Percentiles rank a stretch among this genome's conserved stretches.
phyloP scores from a whole-genome alignment of 2,888 invertebrate genomes.

The Hemaris fuciformis region DNA sequence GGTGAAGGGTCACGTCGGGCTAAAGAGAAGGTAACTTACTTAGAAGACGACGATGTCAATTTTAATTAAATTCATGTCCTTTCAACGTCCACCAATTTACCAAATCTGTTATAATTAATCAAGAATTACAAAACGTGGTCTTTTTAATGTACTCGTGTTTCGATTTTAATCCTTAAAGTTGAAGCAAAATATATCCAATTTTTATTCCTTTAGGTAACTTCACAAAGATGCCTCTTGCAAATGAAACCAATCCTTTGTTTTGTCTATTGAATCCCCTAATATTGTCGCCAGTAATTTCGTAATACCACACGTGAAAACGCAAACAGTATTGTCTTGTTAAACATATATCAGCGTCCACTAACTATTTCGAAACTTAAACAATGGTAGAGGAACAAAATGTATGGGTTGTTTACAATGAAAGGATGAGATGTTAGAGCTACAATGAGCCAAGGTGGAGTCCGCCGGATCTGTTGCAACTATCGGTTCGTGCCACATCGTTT shows the following conservation, averaged over 20 bases:
- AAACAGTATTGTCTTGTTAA: conserved; percentile 10
- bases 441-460: conserved; percentile 42
- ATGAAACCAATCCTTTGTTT: neutral
- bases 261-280: conserved; percentile 5
- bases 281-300: neutral
- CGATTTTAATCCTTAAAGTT: too few species aligned
- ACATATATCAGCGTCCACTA: conserved; percentile 16
- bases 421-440: conserved; percentile 37
- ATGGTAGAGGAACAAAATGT: conserved; percentile 9
- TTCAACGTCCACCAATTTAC: neutral
- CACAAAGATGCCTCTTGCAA: neutral
- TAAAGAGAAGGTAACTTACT: neutral
- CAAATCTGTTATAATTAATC: neutral
- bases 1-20: neutral
- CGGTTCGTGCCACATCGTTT: conserved; percentile 34
- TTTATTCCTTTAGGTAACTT: too few species aligned
- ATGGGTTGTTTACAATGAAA: conserved; percentile 28
- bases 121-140: too few species aligned
- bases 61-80: too few species aligned
- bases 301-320: neutral
- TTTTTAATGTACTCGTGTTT: too few species aligned
- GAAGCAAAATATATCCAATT: too few species aligned
- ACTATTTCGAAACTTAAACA: conserved; percentile 17
- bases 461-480: conserved; percentile 70
- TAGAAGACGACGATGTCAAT: neutral